These are phyloP conservation scores for Eristalis arbustorum DNA, from an alignment of 2,888 invertebrate genomes.

Conservation along the genomic window DNA sequence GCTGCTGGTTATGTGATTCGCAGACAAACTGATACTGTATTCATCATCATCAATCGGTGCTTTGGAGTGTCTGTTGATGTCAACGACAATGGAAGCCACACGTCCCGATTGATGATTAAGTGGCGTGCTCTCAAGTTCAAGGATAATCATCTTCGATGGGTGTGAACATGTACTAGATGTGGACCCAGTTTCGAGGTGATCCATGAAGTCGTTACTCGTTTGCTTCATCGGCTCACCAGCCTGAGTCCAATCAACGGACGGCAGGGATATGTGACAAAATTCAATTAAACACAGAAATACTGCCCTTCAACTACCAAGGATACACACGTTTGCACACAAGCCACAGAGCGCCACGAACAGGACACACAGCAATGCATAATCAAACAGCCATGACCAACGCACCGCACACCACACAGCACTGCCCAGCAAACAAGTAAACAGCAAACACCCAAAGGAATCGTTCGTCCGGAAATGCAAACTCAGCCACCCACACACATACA, in stretches of 20 bases:
- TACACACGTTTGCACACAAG: neutral
- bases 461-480: slow-evolving; percentile 42
- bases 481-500: neutral
- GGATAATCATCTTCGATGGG: too few relatives aligned
- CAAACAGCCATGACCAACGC: slow-evolving; percentile 13
- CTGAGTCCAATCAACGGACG: neutral
- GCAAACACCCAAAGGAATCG: slow-evolving; percentile 22
- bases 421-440: neutral
- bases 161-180: too few relatives aligned
- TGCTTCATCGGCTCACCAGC: neutral
- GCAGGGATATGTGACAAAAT: neutral
- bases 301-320: neutral
- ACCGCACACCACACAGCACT: neutral
- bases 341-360: neutral
- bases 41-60: too few relatives aligned
- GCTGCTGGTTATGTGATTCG: neutral
- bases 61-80: too few relatives aligned
- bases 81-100: too few relatives aligned
- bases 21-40: too few relatives aligned
- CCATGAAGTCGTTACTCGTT: too few relatives aligned
- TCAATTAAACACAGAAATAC: neutral
- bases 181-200: too few relatives aligned
- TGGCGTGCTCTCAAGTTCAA: too few relatives aligned
- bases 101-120: too few relatives aligned
- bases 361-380: slow-evolving; percentile 38